A percentile compares a stretch with the other conserved stretches of the same genome.
Evolutionary conservation across 2,797 vertebrate genomes (phyloP).

Genomic region (Euthynnus affinis): DNA sequence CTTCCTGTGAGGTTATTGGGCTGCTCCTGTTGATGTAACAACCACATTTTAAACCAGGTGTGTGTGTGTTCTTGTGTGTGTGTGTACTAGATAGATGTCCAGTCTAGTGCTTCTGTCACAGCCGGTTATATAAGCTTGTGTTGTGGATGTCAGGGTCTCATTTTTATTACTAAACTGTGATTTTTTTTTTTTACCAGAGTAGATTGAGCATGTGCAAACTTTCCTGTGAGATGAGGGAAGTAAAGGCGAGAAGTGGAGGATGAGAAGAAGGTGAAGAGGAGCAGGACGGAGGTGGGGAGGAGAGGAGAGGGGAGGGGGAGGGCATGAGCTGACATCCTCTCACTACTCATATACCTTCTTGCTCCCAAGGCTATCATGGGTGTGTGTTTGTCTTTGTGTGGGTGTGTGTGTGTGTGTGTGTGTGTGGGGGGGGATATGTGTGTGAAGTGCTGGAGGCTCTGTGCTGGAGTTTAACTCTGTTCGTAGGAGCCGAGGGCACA

Average conservation of each 20-base stretch:
- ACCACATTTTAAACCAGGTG: constrained; percentile 12
- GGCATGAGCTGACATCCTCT: constrained; percentile 55
- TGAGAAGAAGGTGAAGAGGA: constrained; percentile 26
- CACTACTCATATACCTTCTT: constrained; percentile 51
- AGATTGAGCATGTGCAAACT: constrained; percentile 13
- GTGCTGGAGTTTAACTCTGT: constrained; percentile 73
- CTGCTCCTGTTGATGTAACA: constrained; percentile 45
- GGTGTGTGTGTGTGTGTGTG: constrained; percentile 26
- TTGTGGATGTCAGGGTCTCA: constrained; percentile 6
- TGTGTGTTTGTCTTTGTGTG: constrained; percentile 35
- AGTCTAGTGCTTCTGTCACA: constrained; percentile 17
- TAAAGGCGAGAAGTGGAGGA: neutral
- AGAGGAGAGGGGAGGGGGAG: too few relatives aligned
- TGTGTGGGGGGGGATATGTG: constrained; percentile 32
- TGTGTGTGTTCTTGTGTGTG: constrained; percentile 22
- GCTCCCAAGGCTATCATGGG: constrained; percentile 50
- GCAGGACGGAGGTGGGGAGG: too few relatives aligned
- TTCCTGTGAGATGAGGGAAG: neutral
- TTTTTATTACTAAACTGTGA: constrained; percentile 21
- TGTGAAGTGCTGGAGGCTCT: constrained; percentile 57
- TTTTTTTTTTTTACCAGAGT: constrained; percentile 24
- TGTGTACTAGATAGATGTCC: constrained; percentile 19
- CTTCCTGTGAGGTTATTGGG: constrained; percentile 52
- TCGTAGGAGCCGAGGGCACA: constrained; percentile 54
- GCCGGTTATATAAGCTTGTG: constrained; percentile 30